Base-by-base conservation (phyloP, 1,140 invertebrate genomes). In the Bombyx mori region DNA sequence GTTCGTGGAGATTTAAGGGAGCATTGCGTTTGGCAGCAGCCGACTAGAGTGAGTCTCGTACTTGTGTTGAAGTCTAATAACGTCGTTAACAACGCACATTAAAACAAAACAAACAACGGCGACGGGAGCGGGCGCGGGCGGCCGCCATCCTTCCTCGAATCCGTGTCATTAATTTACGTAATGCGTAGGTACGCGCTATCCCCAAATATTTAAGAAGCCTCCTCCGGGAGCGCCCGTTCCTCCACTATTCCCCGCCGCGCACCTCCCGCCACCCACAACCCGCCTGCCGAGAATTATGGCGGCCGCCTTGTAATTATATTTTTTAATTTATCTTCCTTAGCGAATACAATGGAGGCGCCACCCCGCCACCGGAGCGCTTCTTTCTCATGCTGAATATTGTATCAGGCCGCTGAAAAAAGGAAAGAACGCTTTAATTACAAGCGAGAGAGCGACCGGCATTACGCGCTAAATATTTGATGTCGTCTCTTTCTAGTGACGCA, bases 321-420 rank as follows among this genome's bases (percentile, higher is more conserved):
- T 89, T 88, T 89, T 89, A 89, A 89, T 89, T 89, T 89, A 89
- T 89, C 87, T 89, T 89, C 87, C 87, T 89, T 89, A 88, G 86
- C 81, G 82, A 83, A 85, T 85, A 88, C 84, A 88, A 87, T 85
- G 82, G 82, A 83, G 83, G 83, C 81, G 80, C 83, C 83, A 81
- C 82, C 83, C 81, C 72, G 80, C 83, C 75, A 81, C 79, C 80
- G 75, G 66, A 82, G 73, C 79, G 77, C 82, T 85, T 86, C 80
- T 82, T 86, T 85, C 83, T 84, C 80, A 79, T 86, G 78, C 82
- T 85, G 83, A 86, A 86, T 86, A 86, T 85, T 85, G 83, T 85
- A 85, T 87, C 82, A 82, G 84, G 79, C 84, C 76, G 76, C 82
- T 87, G 82, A 85, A 87, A 87, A 86, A 85, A 82, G 80, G 82